Evolutionary conservation across 2,888 invertebrate species (phyloP).

Genomic region (Mechanitis messenoides): DNA sequence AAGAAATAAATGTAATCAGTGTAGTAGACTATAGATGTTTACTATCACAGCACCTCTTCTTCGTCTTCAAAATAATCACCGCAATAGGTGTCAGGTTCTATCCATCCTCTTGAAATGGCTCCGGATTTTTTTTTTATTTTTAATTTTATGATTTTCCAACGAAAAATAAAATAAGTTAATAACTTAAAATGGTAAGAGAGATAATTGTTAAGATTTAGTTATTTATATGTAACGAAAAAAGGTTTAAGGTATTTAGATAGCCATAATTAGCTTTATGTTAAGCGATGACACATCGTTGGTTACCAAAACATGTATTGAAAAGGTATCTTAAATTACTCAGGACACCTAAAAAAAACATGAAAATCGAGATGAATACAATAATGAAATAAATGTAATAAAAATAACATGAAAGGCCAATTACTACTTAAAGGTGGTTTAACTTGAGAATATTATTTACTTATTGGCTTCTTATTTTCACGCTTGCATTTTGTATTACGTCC

Average conservation of each 20-base stretch:
- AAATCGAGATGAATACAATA: no score
- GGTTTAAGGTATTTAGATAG: constrained; percentile 57
- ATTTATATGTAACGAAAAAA: constrained; percentile 39
- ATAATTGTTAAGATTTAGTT: constrained; percentile 40
- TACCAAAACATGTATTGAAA: no score
- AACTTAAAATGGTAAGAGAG: constrained; percentile 27
- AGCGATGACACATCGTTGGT: no score
- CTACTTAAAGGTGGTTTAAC: no score
- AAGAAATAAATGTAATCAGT: constrained; percentile 52
- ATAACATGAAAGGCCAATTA: no score
- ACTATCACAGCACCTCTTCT: constrained; percentile 47
- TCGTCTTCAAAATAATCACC: constrained; percentile 21
- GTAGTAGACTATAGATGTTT: constrained; percentile 58
- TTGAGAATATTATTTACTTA: not conserved
- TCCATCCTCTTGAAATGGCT: constrained; percentile 24
- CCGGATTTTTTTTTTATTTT: constrained; percentile 16
- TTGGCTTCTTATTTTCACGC: constrained; percentile 18
- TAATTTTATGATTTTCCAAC: not conserved
- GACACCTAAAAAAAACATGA: no score
- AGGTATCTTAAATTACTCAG: no score
- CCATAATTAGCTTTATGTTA: no score
- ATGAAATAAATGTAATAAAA: no score
- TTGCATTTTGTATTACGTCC: constrained; percentile 2
- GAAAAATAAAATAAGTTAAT: constrained; percentile 21
- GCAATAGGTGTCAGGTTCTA: constrained; percentile 22